Evolutionary conservation across 2,113 vertebrate genomes (phyloP).

Genomic region (Pao palembangensis): DNA sequence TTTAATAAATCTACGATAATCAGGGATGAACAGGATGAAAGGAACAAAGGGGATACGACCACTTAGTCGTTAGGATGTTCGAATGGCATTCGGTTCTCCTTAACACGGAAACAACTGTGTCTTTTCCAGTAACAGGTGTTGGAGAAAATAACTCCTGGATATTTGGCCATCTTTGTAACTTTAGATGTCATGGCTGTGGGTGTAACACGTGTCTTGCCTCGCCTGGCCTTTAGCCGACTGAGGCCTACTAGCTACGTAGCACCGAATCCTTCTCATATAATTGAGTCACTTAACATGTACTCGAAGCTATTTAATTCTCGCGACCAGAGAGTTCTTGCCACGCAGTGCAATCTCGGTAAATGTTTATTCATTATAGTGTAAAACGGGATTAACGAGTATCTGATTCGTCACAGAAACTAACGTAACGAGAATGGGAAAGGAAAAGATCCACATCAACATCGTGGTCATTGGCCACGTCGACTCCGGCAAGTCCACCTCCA

Average conservation of each 20-base stretch:
- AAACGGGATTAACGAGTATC: background rate
- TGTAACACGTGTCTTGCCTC: slow-evolving; percentile 73
- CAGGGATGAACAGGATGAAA: background rate
- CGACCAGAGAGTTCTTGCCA: no score
- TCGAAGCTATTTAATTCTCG: no score
- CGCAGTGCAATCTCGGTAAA: no score
- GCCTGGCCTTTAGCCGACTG: slow-evolving; percentile 56
- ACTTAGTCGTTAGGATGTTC: slow-evolving; percentile 19
- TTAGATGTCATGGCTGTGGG: slow-evolving; percentile 63
- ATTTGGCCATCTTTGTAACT: slow-evolving; percentile 61
- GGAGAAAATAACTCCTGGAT: slow-evolving; percentile 6
- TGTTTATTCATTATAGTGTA: background rate
- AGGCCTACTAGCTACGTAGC: slow-evolving; percentile 55
- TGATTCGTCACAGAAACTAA: slow-evolving; percentile 53
- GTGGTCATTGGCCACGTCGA: slow-evolving; percentile 85
- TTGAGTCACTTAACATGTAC: no score
- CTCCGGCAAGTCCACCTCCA: slow-evolving; percentile 82
- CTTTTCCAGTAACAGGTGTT: slow-evolving; percentile 26
- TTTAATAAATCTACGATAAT: background rate
- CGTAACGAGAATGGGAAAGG: slow-evolving; percentile 75
- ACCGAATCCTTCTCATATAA: background rate
- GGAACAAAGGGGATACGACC: slow-evolving; percentile 68
- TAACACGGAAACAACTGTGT: slow-evolving; percentile 19
- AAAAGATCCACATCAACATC: slow-evolving; percentile 82
- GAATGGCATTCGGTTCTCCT: slow-evolving; percentile 4